phyloP scores from a whole-genome alignment of 2,797 vertebrate genomes.

The Aphelocoma californica region DNA sequence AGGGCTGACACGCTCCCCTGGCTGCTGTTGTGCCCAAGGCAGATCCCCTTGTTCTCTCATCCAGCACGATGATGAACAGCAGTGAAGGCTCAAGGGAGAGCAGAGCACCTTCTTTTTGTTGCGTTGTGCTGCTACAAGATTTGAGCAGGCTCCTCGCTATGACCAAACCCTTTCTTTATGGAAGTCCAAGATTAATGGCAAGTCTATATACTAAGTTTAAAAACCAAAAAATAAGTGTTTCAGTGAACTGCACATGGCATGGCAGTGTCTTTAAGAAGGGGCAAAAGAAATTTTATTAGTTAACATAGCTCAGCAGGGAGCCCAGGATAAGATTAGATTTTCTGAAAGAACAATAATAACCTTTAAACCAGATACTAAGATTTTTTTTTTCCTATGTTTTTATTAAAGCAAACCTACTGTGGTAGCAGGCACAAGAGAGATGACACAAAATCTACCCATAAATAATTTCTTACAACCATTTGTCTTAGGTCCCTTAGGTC shows the following conservation, averaged over 20 bases:
- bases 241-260: background rate
- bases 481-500: background rate
- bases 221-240: background rate
- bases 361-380: background rate
- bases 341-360: background rate
- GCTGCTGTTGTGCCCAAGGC: rapidly evolving
- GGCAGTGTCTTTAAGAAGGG: background rate
- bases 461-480: slow-evolving; percentile 1
- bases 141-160: background rate
- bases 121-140: background rate
- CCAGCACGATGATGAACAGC: background rate
- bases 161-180: background rate
- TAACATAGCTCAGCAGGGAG: background rate
- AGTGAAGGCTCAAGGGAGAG: background rate
- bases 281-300: background rate
- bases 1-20: background rate
- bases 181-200: background rate
- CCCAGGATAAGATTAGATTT: background rate
- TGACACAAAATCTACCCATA: background rate
- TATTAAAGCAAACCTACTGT: background rate
- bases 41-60: background rate
- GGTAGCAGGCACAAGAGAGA: background rate
- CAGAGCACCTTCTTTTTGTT: rapidly evolving
- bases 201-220: background rate
- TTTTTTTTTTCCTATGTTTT: background rate